Conservation (phyloP, 2,888 invertebrate species). For the Nycteola revayana region DNA sequence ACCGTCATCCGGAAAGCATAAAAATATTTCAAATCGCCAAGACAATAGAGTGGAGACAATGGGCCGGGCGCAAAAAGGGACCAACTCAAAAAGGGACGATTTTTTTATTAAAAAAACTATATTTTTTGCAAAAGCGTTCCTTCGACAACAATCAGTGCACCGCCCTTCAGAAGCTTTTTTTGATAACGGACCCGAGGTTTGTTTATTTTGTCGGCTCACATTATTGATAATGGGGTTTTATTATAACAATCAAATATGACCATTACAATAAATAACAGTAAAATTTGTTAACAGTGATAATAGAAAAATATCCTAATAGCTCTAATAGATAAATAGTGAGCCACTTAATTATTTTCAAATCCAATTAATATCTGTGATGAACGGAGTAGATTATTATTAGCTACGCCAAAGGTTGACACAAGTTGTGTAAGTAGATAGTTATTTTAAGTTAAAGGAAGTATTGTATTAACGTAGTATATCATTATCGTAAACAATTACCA, state of each 20-base stretch:
- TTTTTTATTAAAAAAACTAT: constrained; percentile 59
- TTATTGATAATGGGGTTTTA: constrained; percentile 61
- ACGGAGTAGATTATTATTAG: too few relatives aligned
- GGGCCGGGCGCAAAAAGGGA: constrained; percentile 71
- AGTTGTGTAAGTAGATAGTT: too few relatives aligned
- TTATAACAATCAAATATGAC: constrained; percentile 34
- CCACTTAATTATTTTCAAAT: too few relatives aligned
- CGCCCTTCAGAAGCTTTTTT: constrained; percentile 60
- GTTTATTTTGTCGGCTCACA: constrained; percentile 67
- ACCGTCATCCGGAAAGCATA: constrained; percentile 78
- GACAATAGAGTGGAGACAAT: constrained; percentile 78
- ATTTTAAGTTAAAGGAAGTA: too few relatives aligned
- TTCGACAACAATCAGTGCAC: constrained; percentile 70
- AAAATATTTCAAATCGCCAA: constrained; percentile 78
- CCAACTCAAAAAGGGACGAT: constrained; percentile 31
- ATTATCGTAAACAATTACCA: constrained; percentile 10
- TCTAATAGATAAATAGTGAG: too few relatives aligned
- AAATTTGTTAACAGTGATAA: too few relatives aligned
- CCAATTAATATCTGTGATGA: too few relatives aligned
- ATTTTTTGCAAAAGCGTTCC: constrained; percentile 69
- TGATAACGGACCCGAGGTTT: constrained; percentile 70
- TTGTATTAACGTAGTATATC: too few relatives aligned
- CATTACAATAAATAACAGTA: constrained; percentile 20
- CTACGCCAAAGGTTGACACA: too few relatives aligned
- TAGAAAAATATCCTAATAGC: too few relatives aligned